Base-by-base conservation (phyloP, 2,888 invertebrate species). In the Piscicola geometra region DNA sequence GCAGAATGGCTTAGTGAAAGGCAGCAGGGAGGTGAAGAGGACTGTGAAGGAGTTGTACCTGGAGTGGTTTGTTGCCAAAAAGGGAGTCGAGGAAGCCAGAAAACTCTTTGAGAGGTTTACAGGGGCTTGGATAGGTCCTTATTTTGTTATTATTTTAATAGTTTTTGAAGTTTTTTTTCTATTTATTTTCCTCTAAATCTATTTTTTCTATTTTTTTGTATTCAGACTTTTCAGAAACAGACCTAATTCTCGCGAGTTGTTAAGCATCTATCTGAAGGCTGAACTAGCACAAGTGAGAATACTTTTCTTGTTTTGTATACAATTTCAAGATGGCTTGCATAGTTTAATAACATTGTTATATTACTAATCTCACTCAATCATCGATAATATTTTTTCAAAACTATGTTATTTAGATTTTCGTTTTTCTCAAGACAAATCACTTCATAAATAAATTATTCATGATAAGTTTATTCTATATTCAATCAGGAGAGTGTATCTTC, bases 51-150 rank as follows among this genome's bases (percentile, higher is more conserved):
- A 73, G n/a, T 15, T 30, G n/a, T 73, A 73, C 35, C n/a, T 73
- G 35, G 56, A 73, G n/a, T 73, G 73, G 73, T 60, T 52, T 15
- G 28, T 52, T n/a, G 12, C 12, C 12, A 18, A 52, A 5, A 73
- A 73, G 52, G 5, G 32, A 25, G 12, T 73, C 36, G 18, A 0
- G 2, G 50, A 50, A 18, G 25, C 64, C 35, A 73, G 73, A 64
- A 73, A 73, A n/a, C 32, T 73, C 1, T 73, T 73, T 56, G 56
- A 73, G 9, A 73, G 41, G 73, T 73, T 56, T n/a, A 35, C 64
- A 70, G 12, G 12, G 28, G 33, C 25, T n/a, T n/a, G n/a, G n/a
- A n/a, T n/a, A n/a, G n/a, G n/a, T n/a, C n/a, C n/a, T n/a, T n/a
- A n/a, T n/a, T n/a, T n/a, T n/a, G n/a, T n/a, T n/a, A n/a, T n/a